Base-by-base conservation (phyloP, 2,888 invertebrate species). In the Rutpela maculata region DNA sequence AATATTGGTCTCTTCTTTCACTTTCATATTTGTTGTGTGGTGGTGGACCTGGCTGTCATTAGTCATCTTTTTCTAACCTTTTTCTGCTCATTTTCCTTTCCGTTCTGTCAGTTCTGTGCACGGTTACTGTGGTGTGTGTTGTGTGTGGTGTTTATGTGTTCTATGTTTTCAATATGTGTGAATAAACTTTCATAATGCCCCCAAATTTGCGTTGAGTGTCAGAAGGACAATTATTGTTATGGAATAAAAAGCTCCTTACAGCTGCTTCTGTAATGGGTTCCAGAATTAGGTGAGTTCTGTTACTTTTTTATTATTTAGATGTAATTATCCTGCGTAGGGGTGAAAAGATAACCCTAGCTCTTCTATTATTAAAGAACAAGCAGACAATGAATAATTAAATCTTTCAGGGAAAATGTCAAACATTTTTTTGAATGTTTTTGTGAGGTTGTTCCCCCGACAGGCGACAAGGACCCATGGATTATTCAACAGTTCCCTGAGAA, bases 401-500 rank as follows among this genome's bases (percentile, higher is more conserved):
- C 19, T 72, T 91, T 80, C 90, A 96, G 96, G 91, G 95, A 95
- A 87, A 95, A 95, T 90, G 95, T 95, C 76, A 93, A 93, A 87
- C 94, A 93, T 89, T 90, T 96, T 82, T 95, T 95, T 89, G 96
- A 96, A 90, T 94, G 95, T 88, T 96, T 95, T 89, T 95, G 95
- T 88, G 96, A 96, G 91, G 93, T 96, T 79, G 95, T 92, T 50
- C 92, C 92, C 74, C 93, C 95, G 79, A 92, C 92, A 59, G 92
- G 91, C 66, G 93, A 93, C 81, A 92, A 92, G 84, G 90, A 91
- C 75, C 92, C 95, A 76, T 94, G 95, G 91, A 95, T 97, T 85
- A 90, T 96, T 65, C 95, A 95, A 89, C 95, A 95, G 89, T 98
- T 95, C 90, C 98, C 98, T 62, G 95, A 95, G 82, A 92, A 92